Percentiles rank a stretch among this genome's conserved stretches.
These are phyloP conservation scores for Camelus dromedarius DNA, from an alignment of 2,113 vertebrate species.

Conservation along the genomic window DNA sequence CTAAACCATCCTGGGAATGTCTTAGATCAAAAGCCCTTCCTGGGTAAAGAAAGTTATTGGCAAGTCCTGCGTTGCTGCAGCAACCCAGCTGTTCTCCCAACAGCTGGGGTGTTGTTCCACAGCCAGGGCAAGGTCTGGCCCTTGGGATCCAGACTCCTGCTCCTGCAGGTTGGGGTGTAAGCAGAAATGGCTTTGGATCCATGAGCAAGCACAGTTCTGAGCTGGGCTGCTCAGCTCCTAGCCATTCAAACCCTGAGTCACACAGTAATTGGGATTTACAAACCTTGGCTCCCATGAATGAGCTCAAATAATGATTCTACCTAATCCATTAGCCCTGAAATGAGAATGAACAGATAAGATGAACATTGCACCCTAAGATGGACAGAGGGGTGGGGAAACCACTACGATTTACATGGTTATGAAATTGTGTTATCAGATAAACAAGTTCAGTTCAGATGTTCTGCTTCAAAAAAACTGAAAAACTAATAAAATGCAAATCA, in stretches of 20 bases:
- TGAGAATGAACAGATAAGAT: not conserved
- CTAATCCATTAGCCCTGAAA: slow-evolving; percentile 1
- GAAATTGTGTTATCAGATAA: slow-evolving; percentile 48
- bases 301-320: not conserved
- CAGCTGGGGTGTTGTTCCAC: no score
- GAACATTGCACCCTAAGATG: not conserved
- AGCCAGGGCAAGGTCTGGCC: not conserved
- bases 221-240: not conserved
- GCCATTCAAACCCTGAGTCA: not conserved
- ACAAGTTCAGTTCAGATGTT: not conserved
- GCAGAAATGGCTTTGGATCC: not conserved
- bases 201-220: not conserved
- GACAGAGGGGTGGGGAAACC: not conserved
- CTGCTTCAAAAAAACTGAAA: not conserved
- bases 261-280: not conserved
- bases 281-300: not conserved
- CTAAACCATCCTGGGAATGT: not conserved
- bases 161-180: not conserved
- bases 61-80: not conserved
- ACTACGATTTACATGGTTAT: not conserved
- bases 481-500: slow-evolving; percentile 33
- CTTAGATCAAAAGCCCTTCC: not conserved
- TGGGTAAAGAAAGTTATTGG: not conserved
- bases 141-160: not conserved
- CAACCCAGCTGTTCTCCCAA: not conserved